Evolutionary conservation across 2,113 vertebrate genomes (phyloP), one percentile per base, ranked within the genome.

Genomic region (Tautogolabrus adspersus): DNA sequence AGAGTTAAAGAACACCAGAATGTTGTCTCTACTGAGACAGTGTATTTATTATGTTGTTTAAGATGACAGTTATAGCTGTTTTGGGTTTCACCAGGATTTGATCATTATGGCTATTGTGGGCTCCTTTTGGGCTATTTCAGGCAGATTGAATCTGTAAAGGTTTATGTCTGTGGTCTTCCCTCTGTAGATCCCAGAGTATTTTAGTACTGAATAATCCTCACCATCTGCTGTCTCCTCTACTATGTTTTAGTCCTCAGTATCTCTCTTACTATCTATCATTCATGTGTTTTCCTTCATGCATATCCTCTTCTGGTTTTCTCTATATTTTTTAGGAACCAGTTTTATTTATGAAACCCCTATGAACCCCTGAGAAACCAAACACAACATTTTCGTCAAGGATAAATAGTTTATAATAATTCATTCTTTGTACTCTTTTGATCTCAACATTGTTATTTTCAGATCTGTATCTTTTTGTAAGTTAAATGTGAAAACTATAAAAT

Each of bases 201-300:
- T 94, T 91, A 89, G 91, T 92, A 86, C 72, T 74, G 88, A 92
- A 92, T 94, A 94, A 95, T 95, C 93, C 92, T 81, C 87, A 92
- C 94, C 94, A 95, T 94, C 94, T 94, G 94, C 89, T 93, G 85
- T 90, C 90, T 91, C 80, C 82, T 90, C 82, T 82, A 81, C 88
- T 91, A 87, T 59, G 73, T 86, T 93, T 81, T 65, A 90, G 68
- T 52, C 21, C 73, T 82, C 75, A 70, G 59, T 73, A 83, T 89
- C 81, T 75, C 76, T 72, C 74, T 37, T 51, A 79, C 71, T 90
- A 66, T 88, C 83, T 19, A 1, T 75, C 68, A 34, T 49, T 88
- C 59, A 30, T 8, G 21, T 81, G 67, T 78, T 42, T 81, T 85
- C 77, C 37, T 65, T 37, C 21, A 68, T 83, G 59, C 60, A 49